A percentile compares a stretch with the other conserved stretches of the same genome.
phyloP scores from a whole-genome alignment of 1,140 invertebrate species.

The Drosophila yakuba region DNA sequence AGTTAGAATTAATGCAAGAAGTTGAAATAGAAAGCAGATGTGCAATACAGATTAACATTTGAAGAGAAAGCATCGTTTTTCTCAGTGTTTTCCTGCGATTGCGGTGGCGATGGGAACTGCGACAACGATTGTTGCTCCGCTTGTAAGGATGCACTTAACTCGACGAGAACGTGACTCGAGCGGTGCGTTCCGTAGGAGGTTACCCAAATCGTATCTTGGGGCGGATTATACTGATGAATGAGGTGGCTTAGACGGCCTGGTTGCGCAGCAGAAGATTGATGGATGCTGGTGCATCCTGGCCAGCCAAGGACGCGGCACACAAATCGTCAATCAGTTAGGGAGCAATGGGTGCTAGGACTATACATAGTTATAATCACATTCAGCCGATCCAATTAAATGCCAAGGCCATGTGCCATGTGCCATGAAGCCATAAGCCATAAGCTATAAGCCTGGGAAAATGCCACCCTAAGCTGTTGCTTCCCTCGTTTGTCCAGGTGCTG shows the following conservation, averaged over 20 bases:
- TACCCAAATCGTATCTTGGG: constrained; percentile 57
- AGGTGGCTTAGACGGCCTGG: constrained; percentile 15
- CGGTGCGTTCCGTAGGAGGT: constrained; percentile 45
- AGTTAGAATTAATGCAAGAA: too few relatives aligned
- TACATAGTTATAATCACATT: constrained; percentile 1
- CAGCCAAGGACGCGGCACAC: neutral
- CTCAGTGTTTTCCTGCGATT: constrained; percentile 5
- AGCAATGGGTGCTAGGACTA: too few relatives aligned
- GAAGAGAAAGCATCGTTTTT: neutral
- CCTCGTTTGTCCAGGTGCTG: constrained; percentile 85
- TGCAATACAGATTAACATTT: too few relatives aligned
- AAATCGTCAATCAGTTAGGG: constrained; percentile 13
- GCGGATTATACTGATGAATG: constrained; percentile 71
- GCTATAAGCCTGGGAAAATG: constrained; percentile 35
- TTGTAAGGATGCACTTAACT: constrained; percentile 67
- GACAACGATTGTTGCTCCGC: constrained; percentile 29
- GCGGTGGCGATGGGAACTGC: constrained; percentile 17
- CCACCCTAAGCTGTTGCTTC: constrained; percentile 35
- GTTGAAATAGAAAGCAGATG: too few relatives aligned
- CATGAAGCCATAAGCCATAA: constrained; percentile 8
- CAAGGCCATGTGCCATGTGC: constrained; percentile 24
- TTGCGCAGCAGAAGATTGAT: constrained; percentile 61
- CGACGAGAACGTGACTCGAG: constrained; percentile 65
- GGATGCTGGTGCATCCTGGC: constrained; percentile 20
- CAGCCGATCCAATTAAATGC: constrained; percentile 57